phyloP scores from a whole-genome alignment of 2,797 vertebrate species.

The Sternotherus odoratus region DNA sequence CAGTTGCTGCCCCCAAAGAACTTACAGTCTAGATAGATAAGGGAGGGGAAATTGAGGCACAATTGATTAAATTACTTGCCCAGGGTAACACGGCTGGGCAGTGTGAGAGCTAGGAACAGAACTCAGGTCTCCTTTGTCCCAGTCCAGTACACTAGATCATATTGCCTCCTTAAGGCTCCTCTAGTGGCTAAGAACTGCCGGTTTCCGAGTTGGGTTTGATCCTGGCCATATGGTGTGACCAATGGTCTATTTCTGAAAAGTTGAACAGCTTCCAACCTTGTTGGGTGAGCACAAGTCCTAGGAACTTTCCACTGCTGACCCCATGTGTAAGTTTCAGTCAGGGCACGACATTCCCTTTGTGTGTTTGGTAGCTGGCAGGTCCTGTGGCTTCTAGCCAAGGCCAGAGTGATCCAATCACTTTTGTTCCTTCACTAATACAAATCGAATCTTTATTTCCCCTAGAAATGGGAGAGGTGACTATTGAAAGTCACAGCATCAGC shows the following conservation, averaged over 20 bases:
- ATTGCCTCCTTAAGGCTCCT: background rate
- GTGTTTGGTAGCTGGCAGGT: background rate
- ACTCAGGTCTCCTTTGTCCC: background rate
- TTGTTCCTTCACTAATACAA: background rate
- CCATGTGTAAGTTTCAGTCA: rapidly evolving
- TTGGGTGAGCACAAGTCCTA: background rate
- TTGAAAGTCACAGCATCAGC: background rate
- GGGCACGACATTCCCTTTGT: background rate
- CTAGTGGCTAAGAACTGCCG: background rate
- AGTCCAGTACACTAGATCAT: background rate
- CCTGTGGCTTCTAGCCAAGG: background rate
- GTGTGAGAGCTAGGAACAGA: background rate
- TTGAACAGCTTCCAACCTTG: background rate
- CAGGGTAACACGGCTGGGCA: background rate
- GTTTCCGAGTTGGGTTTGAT: background rate
- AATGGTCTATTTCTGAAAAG: background rate
- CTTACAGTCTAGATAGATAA: background rate
- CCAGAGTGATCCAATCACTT: background rate
- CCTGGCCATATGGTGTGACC: background rate
- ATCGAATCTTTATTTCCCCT: background rate
- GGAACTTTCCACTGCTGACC: background rate
- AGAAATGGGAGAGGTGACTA: background rate
- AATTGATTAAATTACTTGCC: background rate
- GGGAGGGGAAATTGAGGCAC: background rate
- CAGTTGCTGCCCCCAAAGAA: background rate